Evolutionary conservation across 2,888 invertebrate species (phyloP).

Genomic region (Protophormia terraenovae): DNA sequence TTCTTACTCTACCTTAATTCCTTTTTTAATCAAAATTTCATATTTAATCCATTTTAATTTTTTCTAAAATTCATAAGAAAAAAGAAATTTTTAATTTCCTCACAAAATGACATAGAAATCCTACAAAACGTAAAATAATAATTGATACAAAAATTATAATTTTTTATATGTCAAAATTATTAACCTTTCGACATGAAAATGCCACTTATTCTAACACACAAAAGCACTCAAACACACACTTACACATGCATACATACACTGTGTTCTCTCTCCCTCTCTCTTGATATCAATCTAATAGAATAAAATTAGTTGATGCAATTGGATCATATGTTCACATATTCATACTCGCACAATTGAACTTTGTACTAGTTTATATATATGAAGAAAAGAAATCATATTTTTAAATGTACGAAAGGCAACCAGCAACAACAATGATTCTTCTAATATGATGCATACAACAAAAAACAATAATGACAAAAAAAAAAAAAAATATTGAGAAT

Average conservation of each 20-base stretch:
- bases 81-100: background rate
- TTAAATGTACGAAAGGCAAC: background rate
- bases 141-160: background rate
- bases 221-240: background rate
- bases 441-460: too few relatives aligned
- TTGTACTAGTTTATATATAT: background rate
- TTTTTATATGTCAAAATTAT: background rate
- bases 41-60: background rate
- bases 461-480: background rate
- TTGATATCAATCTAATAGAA: background rate
- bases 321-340: background rate
- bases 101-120: background rate
- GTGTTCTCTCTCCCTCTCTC: background rate
- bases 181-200: background rate
- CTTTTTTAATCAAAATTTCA: too few relatives aligned
- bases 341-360: background rate
- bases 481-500: background rate
- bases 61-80: background rate
- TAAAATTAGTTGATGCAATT: conserved; percentile 16
- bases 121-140: background rate
- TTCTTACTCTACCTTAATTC: too few relatives aligned
- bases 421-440: background rate
- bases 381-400: conserved; percentile 10
- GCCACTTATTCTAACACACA: background rate
- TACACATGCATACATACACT: background rate